phyloP scores from a whole-genome alignment of 2,113 vertebrate genomes.

The Neomonachus schauinslandi region DNA sequence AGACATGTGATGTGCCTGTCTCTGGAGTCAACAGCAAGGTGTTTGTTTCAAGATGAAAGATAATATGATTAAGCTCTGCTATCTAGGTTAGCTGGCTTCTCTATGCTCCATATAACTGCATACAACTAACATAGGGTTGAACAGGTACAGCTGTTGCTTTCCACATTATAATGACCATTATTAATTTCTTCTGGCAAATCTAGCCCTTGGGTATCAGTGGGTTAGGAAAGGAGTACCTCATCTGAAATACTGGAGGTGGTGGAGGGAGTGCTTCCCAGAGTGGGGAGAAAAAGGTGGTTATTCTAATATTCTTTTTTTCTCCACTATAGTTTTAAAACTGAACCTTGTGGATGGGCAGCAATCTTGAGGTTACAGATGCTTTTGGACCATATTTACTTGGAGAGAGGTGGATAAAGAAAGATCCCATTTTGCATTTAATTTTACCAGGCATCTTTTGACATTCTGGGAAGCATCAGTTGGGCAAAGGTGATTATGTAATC shows the following conservation, averaged over 20 bases:
- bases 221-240: neutral
- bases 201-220: slow-evolving; percentile 29
- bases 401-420: neutral
- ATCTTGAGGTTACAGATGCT: slow-evolving; percentile 16
- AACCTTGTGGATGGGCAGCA: neutral
- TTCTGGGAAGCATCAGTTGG: slow-evolving; percentile 52
- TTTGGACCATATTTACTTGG: neutral
- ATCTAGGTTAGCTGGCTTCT: neutral
- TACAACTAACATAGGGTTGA: neutral
- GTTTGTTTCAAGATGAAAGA: slow-evolving; percentile 52
- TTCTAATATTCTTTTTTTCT: neutral
- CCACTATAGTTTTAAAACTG: slow-evolving; percentile 19
- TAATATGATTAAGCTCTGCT: neutral
- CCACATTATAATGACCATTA: neutral
- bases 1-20: neutral
- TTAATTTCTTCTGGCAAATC: slow-evolving; percentile 56
- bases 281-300: neutral
- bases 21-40: neutral
- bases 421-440: slow-evolving; percentile 67
- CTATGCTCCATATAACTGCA: neutral
- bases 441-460: slow-evolving; percentile 59
- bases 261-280: neutral
- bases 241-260: neutral
- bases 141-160: slow-evolving; percentile 44
- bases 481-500: slow-evolving; percentile 75